Evolutionary conservation across 2,888 invertebrate species (phyloP).

Genomic region (Ichneumoninae sp.): DNA sequence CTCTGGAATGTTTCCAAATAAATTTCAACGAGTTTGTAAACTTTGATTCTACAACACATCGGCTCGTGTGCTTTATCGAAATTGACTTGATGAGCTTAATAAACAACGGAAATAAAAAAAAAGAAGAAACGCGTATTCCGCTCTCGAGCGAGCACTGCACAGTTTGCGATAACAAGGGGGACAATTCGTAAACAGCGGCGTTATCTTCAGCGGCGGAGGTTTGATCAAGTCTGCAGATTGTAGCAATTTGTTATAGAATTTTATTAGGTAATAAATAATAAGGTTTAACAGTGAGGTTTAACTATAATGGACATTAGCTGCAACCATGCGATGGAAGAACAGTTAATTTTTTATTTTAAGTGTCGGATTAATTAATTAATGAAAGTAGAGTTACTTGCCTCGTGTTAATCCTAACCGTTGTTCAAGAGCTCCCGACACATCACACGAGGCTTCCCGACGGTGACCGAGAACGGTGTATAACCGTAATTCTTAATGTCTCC

Average conservation of each 20-base stretch:
- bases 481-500: conserved; percentile 12
- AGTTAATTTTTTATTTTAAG: neutral
- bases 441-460: neutral
- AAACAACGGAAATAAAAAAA: conserved; percentile 74
- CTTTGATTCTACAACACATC: conserved; percentile 69
- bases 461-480: conserved; percentile 3
- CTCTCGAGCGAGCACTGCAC: conserved; percentile 38
- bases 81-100: conserved; percentile 75
- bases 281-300: conserved; percentile 10
- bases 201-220: conserved; percentile 52
- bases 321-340: neutral
- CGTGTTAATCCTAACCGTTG: neutral
- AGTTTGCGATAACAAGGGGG: conserved; percentile 61
- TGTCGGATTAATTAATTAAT: neutral
- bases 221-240: conserved; percentile 60
- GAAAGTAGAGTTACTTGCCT: neutral
- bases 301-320: conserved; percentile 38
- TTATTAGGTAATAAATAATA: conserved; percentile 52
- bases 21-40: conserved; percentile 75
- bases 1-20: conserved; percentile 55
- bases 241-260: conserved; percentile 62
- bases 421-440: neutral
- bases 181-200: conserved; percentile 64
- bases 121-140: conserved; percentile 21
- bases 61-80: conserved; percentile 71